Evolutionary conservation across 2,113 vertebrate species (phyloP).

Genomic region (Collichthys lucidus): DNA sequence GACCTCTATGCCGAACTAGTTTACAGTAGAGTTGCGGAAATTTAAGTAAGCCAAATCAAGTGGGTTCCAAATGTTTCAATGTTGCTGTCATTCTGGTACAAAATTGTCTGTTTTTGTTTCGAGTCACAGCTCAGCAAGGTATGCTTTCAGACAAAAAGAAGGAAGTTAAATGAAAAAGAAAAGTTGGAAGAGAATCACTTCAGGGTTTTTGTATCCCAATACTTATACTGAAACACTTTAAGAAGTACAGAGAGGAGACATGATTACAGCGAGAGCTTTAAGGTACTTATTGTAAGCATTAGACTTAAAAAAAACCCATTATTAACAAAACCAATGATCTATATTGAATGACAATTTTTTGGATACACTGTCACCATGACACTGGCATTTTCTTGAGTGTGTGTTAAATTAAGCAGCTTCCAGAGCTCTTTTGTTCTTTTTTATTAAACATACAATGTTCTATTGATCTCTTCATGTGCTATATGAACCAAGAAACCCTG

Average conservation of each 20-base stretch:
- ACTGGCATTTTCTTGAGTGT: not conserved
- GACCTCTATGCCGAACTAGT: no score
- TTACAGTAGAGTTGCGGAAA: no score
- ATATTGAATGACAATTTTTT: not conserved
- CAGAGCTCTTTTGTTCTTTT: not conserved
- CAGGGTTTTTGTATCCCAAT: no score
- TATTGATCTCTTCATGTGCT: constrained; percentile 52
- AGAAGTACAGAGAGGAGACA: not conserved
- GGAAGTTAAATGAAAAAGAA: no score
- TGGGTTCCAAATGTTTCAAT: no score
- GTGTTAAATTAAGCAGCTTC: constrained; percentile 15
- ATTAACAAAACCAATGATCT: not conserved
- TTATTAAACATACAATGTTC: constrained; percentile 27
- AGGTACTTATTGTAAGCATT: not conserved
- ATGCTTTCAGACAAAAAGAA: no score
- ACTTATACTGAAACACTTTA: not conserved
- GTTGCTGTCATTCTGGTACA: no score
- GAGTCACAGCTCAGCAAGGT: no score
- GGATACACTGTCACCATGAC: not conserved
- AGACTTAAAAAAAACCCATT: not conserved
- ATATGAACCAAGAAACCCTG: constrained; percentile 55
- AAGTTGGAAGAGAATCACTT: no score
- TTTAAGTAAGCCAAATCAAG: no score
- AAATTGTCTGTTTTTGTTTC: no score
- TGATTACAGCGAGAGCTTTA: constrained; percentile 6